Base-by-base conservation (phyloP, 1,140 invertebrate species). In the Zophobas morio region DNA sequence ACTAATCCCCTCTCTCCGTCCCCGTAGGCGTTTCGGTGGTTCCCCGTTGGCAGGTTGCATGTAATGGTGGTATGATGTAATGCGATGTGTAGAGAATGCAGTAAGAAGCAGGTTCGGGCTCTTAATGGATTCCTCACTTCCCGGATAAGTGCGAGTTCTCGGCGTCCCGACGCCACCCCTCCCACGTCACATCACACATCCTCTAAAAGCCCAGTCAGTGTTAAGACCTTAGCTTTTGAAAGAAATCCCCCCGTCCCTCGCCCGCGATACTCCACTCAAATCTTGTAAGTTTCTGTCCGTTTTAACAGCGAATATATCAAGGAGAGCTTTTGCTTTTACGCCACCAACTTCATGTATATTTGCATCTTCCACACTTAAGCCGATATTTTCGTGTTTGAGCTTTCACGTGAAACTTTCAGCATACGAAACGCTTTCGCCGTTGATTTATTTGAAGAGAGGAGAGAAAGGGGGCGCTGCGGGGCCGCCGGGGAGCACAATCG, bases 261-360 rank as follows among this genome's bases (percentile, higher is more conserved):
- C 51, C 49, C 51, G 49, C 70, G 66, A 79, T 76, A 60, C 74
- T 79, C 78, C 63, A 79, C 66, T 87, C n/a, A 89, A 84, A 76
- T 88, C 87, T 40, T 87, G 84, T n/a, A 87, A 86, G 79, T 82
- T 82, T 80, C 74, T 80, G 78, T 83, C 84, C 85, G 37, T 82
- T 76, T 70, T 85, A 79, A 73, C 78, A 47, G 78, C 37, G 78
- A 72, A 79, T 76, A 79, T 79, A 79, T 76, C 78, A 70, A 75
- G 53, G 40, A 56, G 72, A 37, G 56, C 57, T 78, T 74, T 74
- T 78, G 76, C 76, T 78, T 78, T 78, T 78, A 78, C 57, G 57
- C 42, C 49, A 70, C 71, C 66, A 78, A 78, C 70, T 78, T 78
- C 71, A 70, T 78, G 76, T 78, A 78, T 53, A 78, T 77, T 71